These are phyloP conservation scores for Chaetogeoica ovagalla DNA, from an alignment of 2,888 invertebrate genomes.

Conservation along the genomic window DNA sequence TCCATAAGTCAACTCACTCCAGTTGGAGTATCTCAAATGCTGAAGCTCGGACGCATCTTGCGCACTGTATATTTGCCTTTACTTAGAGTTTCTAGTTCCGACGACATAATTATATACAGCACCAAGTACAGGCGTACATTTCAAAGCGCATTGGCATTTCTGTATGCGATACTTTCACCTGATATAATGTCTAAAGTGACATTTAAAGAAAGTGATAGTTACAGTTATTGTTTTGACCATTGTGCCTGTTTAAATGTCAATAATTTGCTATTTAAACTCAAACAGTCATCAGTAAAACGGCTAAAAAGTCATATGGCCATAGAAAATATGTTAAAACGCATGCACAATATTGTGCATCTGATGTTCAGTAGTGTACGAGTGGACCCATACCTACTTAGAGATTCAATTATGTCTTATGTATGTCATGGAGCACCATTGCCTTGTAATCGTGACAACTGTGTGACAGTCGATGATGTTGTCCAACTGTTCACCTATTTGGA, in stretches of 20 bases:
- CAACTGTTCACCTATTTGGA: constrained; percentile 78
- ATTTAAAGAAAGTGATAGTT: constrained; percentile 76
- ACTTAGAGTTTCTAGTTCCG: constrained; percentile 67
- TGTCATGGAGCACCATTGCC: constrained; percentile 84
- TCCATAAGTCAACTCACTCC: constrained; percentile 82
- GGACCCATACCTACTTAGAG: constrained; percentile 74
- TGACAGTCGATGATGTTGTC: constrained; percentile 73
- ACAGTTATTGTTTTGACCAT: constrained; percentile 82
- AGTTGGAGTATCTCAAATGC: constrained; percentile 69
- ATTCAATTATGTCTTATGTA: constrained; percentile 79
- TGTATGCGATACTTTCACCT: constrained; percentile 71
- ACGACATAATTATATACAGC: constrained; percentile 72
- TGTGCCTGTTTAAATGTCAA: constrained; percentile 79
- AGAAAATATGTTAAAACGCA: constrained; percentile 69
- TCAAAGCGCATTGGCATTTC: constrained; percentile 82
- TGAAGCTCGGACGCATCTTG: constrained; percentile 75
- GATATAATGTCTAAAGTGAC: constrained; percentile 63
- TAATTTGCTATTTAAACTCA: constrained; percentile 62
- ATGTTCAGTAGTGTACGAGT: constrained; percentile 66
- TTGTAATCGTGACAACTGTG: constrained; percentile 65
- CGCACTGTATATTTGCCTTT: constrained; percentile 62
- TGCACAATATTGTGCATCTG: constrained; percentile 69
- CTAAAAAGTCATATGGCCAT: constrained; percentile 76
- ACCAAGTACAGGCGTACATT: constrained; percentile 87
- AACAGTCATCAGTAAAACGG: constrained; percentile 67